Conservation (phyloP, 2,888 invertebrate species). For the Eumacrocentrus americanus region DNA sequence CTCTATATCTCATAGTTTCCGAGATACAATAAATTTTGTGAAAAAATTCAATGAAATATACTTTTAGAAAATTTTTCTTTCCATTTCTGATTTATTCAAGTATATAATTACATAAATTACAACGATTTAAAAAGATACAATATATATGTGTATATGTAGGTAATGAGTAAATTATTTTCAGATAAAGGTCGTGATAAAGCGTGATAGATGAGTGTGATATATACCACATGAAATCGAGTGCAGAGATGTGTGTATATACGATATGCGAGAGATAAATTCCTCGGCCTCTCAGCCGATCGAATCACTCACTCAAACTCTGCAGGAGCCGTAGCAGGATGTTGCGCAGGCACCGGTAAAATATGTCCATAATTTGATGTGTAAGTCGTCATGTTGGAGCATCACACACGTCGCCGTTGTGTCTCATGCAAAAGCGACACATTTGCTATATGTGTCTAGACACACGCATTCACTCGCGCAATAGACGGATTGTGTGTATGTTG, state of each 20-base stretch:
- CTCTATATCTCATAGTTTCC: not conserved
- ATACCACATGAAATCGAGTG: constrained; percentile 15
- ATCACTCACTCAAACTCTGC: constrained; percentile 52
- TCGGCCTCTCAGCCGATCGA: constrained; percentile 8
- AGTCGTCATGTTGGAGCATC: constrained; percentile 46
- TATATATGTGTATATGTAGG: not conserved
- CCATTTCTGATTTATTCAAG: not conserved
- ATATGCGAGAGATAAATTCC: constrained; percentile 14
- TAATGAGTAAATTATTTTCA: too few relatives aligned
- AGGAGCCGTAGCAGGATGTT: constrained; percentile 48
- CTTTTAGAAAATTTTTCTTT: not conserved
- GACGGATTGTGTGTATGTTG: not conserved
- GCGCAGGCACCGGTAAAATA: constrained; percentile 49
- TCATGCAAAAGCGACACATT: constrained; percentile 22
- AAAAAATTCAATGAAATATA: not conserved
- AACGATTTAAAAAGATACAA: not conserved
- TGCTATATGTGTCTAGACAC: constrained; percentile 21
- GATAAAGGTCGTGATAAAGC: not conserved
- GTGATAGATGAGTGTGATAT: not conserved
- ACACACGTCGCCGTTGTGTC: constrained; percentile 23
- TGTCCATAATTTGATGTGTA: constrained; percentile 46
- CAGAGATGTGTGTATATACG: not conserved
- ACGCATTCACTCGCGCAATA: constrained; percentile 11
- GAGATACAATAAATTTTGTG: not conserved
- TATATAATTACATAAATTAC: not conserved